Conservation (phyloP, 1,140 invertebrate species). For the Bombus soroeensis region DNA sequence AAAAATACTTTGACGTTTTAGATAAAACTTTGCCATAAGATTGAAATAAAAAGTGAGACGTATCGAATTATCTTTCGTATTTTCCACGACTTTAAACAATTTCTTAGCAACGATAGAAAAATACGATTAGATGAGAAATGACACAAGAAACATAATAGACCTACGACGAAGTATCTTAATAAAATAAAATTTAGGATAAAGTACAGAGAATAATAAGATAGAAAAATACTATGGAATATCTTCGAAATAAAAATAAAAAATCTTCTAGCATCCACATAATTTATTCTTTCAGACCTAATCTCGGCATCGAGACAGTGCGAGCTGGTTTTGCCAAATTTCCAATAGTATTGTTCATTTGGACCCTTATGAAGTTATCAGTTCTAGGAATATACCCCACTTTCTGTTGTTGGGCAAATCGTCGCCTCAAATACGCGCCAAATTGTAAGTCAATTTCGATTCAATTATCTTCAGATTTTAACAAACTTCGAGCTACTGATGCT, state of each 20-base stretch:
- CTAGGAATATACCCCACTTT: slow-evolving; percentile 84
- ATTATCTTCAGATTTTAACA: slow-evolving; percentile 19
- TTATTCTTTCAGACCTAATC: slow-evolving; percentile 79
- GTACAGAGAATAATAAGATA: not conserved
- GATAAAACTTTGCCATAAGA: not conserved
- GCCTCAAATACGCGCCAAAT: slow-evolving; percentile 69
- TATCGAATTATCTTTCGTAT: too few relatives aligned
- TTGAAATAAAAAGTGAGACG: too few relatives aligned
- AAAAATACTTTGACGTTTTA: not conserved
- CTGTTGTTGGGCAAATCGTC: slow-evolving; percentile 82
- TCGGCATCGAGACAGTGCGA: slow-evolving; percentile 84
- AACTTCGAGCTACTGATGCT: not conserved
- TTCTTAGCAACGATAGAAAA: too few relatives aligned
- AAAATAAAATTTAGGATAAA: not conserved
- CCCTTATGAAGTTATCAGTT: slow-evolving; percentile 82
- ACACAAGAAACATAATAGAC: not conserved
- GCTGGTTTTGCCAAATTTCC: slow-evolving; percentile 84
- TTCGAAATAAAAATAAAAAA: too few relatives aligned
- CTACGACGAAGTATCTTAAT: not conserved
- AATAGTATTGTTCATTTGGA: slow-evolving; percentile 84
- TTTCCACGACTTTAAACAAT: too few relatives aligned
- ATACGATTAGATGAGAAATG: too few relatives aligned
- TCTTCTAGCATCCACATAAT: not conserved
- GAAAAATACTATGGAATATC: not conserved
- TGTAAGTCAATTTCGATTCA: slow-evolving; percentile 68